These are phyloP conservation scores for Drosophila pegasa DNA, from an alignment of 2,888 invertebrate species.

Conservation along the genomic window DNA sequence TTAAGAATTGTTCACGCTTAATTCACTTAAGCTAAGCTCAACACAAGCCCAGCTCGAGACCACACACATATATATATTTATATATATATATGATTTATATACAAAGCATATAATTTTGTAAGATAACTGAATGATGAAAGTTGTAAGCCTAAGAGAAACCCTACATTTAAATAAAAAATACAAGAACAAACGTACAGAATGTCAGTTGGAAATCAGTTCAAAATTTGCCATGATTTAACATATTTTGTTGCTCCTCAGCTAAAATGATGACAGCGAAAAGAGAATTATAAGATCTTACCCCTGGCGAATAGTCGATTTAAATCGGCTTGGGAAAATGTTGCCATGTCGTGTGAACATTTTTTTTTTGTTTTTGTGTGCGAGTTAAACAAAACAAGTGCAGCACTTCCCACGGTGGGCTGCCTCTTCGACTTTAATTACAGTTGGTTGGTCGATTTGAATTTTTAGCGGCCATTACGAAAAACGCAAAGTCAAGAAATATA, in stretches of 20 bases:
- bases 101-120: slow-evolving; percentile 59
- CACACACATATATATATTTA: slow-evolving; percentile 34
- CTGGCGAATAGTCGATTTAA: slow-evolving; percentile 54
- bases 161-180: slow-evolving; percentile 62
- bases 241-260: slow-evolving; percentile 28
- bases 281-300: not conserved
- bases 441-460: slow-evolving; percentile 68
- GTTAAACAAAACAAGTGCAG: slow-evolving; percentile 75
- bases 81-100: slow-evolving; percentile 27
- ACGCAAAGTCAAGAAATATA: slow-evolving; percentile 65
- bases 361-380: slow-evolving; percentile 14
- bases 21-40: slow-evolving; percentile 9
- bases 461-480: slow-evolving; percentile 62
- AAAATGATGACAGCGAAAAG: slow-evolving; percentile 7
- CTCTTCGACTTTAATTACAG: slow-evolving; percentile 77
- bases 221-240: slow-evolving; percentile 53
- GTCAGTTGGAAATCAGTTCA: slow-evolving; percentile 24
- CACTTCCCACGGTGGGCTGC: slow-evolving; percentile 70
- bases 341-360: slow-evolving; percentile 71
- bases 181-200: slow-evolving; percentile 58
- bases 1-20: slow-evolving; percentile 20
- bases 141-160: slow-evolving; percentile 53
- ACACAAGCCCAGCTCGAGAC: slow-evolving; percentile 24
- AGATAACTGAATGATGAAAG: slow-evolving; percentile 54
- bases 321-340: slow-evolving; percentile 73